Evolutionary conservation across 64 coral and sea anemone genomes (phyloP).

Genomic region (Montipora efflorescens): DNA sequence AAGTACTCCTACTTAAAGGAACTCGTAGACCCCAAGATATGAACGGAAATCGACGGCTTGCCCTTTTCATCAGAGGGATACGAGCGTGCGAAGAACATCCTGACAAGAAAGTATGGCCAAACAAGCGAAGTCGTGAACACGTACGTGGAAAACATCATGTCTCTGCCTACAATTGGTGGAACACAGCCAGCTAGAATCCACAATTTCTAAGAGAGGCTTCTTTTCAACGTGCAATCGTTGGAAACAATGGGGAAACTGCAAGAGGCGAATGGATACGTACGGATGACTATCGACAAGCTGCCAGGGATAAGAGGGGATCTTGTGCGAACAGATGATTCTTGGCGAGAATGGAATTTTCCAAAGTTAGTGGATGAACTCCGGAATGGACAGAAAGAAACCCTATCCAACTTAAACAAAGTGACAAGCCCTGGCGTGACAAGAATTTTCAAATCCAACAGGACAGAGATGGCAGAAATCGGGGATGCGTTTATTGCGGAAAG

Average conservation of each 20-base stretch:
- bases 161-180: conserved; percentile 28
- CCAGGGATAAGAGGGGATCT: conserved; percentile 38
- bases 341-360: conserved; percentile 35
- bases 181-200: conserved; percentile 33
- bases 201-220: conserved; percentile 53
- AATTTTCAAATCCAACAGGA: conserved; percentile 30
- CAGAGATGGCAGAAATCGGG: not conserved
- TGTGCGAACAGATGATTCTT: conserved; percentile 43
- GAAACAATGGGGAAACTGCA: conserved; percentile 61
- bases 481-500: conserved; percentile 51
- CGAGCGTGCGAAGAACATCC: conserved; percentile 39
- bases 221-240: conserved; percentile 48
- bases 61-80: conserved; percentile 53
- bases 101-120: conserved; percentile 45
- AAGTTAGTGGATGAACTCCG: not conserved
- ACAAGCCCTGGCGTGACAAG: conserved; percentile 1
- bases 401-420: not conserved
- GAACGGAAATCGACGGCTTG: conserved; percentile 49
- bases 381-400: conserved; percentile 6
- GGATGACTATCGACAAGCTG: conserved; percentile 1
- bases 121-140: conserved; percentile 41
- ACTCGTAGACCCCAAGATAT: conserved; percentile 16
- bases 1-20: conserved; percentile 62
- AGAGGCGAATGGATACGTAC: conserved; percentile 46
- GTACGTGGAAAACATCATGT: conserved; percentile 49